These are phyloP conservation scores for Anolis carolinensis DNA, from an alignment of 2,113 vertebrate genomes.

Conservation along the genomic window DNA sequence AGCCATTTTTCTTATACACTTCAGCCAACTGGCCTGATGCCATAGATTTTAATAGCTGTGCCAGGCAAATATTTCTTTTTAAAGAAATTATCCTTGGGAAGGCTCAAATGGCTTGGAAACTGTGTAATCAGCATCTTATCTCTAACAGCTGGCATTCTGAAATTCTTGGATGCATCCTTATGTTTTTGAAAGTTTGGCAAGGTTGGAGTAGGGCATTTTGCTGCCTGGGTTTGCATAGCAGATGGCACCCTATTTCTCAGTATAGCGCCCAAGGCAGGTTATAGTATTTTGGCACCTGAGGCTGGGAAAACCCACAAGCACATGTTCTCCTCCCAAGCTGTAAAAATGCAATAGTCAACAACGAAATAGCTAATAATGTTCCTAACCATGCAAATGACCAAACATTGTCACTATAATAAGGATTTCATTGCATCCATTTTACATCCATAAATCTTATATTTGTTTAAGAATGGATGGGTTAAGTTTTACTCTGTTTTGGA, in stretches of 20 bases:
- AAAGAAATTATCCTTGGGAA: not conserved
- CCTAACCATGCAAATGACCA: not conserved
- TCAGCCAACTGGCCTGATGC: not conserved
- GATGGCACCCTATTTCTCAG: no score
- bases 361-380: not conserved
- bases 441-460: no score
- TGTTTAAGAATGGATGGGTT: no score
- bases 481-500: no score
- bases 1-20: not conserved
- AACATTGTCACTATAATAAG: no score
- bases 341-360: not conserved
- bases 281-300: not conserved
- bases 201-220: not conserved
- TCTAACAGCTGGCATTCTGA: not conserved
- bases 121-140: not conserved
- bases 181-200: not conserved
- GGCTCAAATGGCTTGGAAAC: not conserved
- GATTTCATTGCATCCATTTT: no score
- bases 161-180: not conserved
- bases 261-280: not conserved
- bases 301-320: not conserved
- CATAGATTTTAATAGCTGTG: not conserved
- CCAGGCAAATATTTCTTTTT: not conserved
- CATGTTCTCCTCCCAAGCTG: no score
- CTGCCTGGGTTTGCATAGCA: not conserved